Base-by-base conservation (phyloP, 2,113 vertebrate genomes). In the Petromus typicus region DNA sequence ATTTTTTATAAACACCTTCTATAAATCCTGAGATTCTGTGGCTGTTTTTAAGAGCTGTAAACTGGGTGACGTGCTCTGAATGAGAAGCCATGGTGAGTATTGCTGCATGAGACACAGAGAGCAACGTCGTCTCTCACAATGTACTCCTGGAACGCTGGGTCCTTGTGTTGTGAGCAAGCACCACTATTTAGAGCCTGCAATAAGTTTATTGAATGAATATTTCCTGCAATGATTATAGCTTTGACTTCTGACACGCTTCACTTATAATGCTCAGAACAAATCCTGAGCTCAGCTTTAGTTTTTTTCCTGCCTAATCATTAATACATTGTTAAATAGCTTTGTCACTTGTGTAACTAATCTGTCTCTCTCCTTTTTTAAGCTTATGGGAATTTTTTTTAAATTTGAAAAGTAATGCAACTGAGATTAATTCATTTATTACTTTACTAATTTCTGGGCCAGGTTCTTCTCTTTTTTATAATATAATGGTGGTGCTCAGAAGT, bases 231-330 rank as follows among this genome's bases (percentile, higher is more conserved):
- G 32, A 37, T 25, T 59, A 4, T 79, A 37, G 10, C 34, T 67
- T 79, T 90, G 22, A 20, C 80, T 93, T 64, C 25, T 75, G 27
- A 59, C 13, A 51, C 27, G 30, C 22, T 84, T 5, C 0, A 59
- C 11, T 94, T 93, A 80, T 5, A 27, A 75, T 66, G 40, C 95
- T 93, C 34, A 59, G 63, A 93, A 91, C 67, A 91, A 96, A 86
- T 75, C 75, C 45, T 61, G 63, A 90, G 34, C 64, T 93, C 48
- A 61, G 48, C 32, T 76, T 67, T 85, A 69, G 71, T 23, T n/a
- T 81, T 86, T 76, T 64, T 86, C 51, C 43, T 91, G 66, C 20
- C 14, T 22, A 91, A 48, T 61, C 27, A 76, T 45, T 51, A 84
- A 89, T 83, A 63, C 18, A 79, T 80, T 37, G 88, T 86, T 61